These are phyloP conservation scores for Lagenorhynchus albirostris DNA, from an alignment of 2,113 vertebrate species.

Conservation along the genomic window DNA sequence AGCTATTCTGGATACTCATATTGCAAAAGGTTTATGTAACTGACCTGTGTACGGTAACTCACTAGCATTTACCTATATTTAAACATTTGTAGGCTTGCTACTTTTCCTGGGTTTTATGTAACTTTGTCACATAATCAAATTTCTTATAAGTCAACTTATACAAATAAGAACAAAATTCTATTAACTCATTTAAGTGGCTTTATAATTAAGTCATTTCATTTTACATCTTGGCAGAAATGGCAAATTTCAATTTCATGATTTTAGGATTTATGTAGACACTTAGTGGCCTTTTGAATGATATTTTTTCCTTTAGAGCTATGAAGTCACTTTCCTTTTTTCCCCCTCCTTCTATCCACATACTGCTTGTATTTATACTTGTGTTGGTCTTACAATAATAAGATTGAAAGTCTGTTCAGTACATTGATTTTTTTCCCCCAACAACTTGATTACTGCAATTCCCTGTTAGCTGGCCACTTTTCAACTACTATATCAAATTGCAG, in stretches of 20 bases:
- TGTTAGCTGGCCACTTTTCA: conserved; percentile 56
- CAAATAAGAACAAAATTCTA: conserved; percentile 23
- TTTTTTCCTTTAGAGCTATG: background rate
- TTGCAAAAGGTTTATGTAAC: background rate
- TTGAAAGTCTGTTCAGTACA: conserved; percentile 61
- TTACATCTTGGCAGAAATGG: conserved; percentile 42
- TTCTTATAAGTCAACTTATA: background rate
- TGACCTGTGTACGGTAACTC: background rate
- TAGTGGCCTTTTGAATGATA: background rate
- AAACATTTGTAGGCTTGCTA: background rate
- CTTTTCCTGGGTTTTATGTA: background rate
- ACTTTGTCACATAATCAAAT: conserved; percentile 24
- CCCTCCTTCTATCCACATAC: background rate
- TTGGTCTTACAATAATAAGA: conserved; percentile 61
- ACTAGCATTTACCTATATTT: conserved; percentile 38
- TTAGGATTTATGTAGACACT: conserved; percentile 36
- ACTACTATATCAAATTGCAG: conserved; percentile 54
- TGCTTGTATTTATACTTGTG: conserved; percentile 28
- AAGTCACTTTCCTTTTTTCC: background rate
- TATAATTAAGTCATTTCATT: conserved; percentile 15
- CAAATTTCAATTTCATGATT: conserved; percentile 43
- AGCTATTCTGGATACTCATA: background rate
- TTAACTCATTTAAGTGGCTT: background rate
- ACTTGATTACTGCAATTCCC: conserved; percentile 65
- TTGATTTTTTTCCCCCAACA: conserved; percentile 55